Evolutionary conservation across 2,888 invertebrate genomes (phyloP), one percentile per base, ranked within the genome.

Genomic region (Dicyrtoma fusca): DNA sequence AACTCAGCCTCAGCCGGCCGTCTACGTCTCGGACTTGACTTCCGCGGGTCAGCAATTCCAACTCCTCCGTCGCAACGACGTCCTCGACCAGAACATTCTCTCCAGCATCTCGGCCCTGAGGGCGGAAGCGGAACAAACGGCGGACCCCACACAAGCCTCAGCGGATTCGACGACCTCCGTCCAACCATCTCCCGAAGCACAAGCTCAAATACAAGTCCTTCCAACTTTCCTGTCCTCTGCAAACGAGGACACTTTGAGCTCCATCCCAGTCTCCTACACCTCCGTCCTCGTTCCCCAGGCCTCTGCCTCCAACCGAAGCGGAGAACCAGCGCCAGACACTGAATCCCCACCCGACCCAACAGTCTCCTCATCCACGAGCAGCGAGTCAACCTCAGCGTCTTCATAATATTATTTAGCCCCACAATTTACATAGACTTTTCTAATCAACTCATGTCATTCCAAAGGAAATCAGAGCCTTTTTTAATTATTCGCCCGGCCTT

Each of bases 11-110:
- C 62, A 44, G n/a, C 25, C 53, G 19, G 65, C 73, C 0, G 21
- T 75, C 19, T 75, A 74, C 21, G 70, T 75, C 19, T 74, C 74
- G 0, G 75, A 72, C 59, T 55, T 75, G 51, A 75, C 75, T 6
- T 57, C 72, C 0, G 72, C 73, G 14, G 75, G 75, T n/a, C 73
- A 71, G 25, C 62, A 45, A 34, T 65, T 53, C 19, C 72, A 72
- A 47, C 47, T 69, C 26, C 17, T 72, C n/a, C 51, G 71, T 64
- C 64, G 72, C 42, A 26, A 34, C 57, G 21, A 69, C 34, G n/a
- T 62, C 64, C n/a, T 63, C 17, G 69, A 47, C 55, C 10, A 61
- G 49, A 45, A 17, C 23, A 68, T 68, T 25, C n/a, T 68, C 5
- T 68, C 34, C 8, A 59, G 64, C n/a, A 51, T 69, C 11, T 63